phyloP scores from a whole-genome alignment of 2,888 invertebrate species.

The Drosophila paramelanica region DNA sequence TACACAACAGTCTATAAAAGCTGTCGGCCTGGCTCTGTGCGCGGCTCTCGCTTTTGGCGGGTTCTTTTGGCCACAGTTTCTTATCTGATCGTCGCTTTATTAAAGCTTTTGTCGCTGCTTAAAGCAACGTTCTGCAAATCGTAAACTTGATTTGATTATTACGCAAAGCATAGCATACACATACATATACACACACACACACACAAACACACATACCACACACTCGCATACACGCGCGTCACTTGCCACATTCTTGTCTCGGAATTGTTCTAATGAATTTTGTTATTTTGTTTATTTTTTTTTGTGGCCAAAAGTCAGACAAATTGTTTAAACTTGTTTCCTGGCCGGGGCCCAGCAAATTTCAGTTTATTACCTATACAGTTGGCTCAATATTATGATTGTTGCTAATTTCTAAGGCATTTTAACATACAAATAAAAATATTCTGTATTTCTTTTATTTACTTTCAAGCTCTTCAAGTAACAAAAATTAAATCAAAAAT shows the following conservation, averaged over 20 bases:
- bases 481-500: constrained; percentile 45
- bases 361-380: constrained; percentile 66
- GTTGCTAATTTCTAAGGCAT: constrained; percentile 61
- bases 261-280: constrained; percentile 80
- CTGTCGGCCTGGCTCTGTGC: constrained; percentile 20
- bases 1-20: constrained; percentile 15
- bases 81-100: constrained; percentile 77
- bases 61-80: constrained; percentile 59
- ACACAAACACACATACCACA: constrained; percentile 3
- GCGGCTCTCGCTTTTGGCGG: constrained; percentile 35
- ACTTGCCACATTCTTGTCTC: constrained; percentile 68
- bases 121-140: constrained; percentile 57
- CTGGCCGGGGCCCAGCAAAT: constrained; percentile 48
- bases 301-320: constrained; percentile 45
- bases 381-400: constrained; percentile 58
- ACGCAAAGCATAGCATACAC: constrained; percentile 49
- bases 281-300: constrained; percentile 38
- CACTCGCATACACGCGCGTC: constrained; percentile 1
- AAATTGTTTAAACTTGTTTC: constrained; percentile 73
- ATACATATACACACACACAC: constrained; percentile 7
- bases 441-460: not conserved
- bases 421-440: constrained; percentile 3
- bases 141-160: constrained; percentile 78
- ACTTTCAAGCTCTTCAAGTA: constrained; percentile 24
- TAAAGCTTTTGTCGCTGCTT: constrained; percentile 71